Conservation (phyloP, 2,113 vertebrate species). For the Prochilodus magdalenae region DNA sequence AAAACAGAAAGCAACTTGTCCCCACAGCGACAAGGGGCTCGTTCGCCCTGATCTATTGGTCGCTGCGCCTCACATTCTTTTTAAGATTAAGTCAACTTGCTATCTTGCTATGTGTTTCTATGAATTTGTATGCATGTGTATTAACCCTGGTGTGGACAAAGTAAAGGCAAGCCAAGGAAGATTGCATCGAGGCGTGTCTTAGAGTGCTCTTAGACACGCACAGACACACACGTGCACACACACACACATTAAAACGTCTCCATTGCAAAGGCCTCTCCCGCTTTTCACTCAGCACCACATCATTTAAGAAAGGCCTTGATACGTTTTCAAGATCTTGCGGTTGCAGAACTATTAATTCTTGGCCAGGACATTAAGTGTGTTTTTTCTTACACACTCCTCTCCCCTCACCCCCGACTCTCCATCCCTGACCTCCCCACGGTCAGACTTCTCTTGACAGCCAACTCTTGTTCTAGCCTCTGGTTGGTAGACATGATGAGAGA, state of each 20-base stretch:
- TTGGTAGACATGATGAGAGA: background rate
- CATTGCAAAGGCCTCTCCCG: conserved; percentile 69
- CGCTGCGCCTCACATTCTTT: conserved; percentile 67
- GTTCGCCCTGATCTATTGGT: conserved; percentile 70
- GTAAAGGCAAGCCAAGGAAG: conserved; percentile 52
- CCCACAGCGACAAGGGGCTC: conserved; percentile 63
- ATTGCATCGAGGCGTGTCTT: conserved; percentile 54
- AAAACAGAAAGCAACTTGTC: conserved; percentile 61
- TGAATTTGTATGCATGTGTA: conserved; percentile 13
- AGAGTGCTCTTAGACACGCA: conserved; percentile 34
- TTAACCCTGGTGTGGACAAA: conserved; percentile 35
- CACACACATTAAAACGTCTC: conserved; percentile 58
- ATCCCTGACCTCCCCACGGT: conserved; percentile 53
- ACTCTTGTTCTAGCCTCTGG: conserved; percentile 39
- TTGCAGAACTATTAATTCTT: conserved; percentile 83
- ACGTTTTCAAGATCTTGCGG: conserved; percentile 81
- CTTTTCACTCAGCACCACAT: conserved; percentile 86
- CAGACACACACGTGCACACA: conserved; percentile 26
- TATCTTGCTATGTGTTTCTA: conserved; percentile 58
- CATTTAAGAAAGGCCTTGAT: conserved; percentile 80
- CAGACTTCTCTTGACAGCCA: conserved; percentile 49
- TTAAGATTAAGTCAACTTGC: conserved; percentile 70
- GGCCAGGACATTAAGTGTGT: conserved; percentile 68
- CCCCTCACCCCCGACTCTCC: conserved; percentile 54
- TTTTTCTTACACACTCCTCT: conserved; percentile 55